Percentiles rank a stretch among this genome's conserved stretches.
These are phyloP conservation scores for Progne subis DNA, from an alignment of 2,113 vertebrate genomes.

Conservation along the genomic window DNA sequence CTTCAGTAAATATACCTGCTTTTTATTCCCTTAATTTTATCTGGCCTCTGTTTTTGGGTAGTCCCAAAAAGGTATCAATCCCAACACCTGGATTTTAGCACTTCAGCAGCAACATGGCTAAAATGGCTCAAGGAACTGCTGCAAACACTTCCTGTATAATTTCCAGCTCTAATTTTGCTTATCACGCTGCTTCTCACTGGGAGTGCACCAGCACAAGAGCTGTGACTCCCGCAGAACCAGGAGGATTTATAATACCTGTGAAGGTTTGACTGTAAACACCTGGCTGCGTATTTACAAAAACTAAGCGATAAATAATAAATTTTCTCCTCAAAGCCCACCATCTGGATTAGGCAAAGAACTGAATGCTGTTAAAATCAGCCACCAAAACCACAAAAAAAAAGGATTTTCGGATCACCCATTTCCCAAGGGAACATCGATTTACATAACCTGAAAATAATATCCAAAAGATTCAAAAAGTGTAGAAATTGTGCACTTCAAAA, in stretches of 20 bases:
- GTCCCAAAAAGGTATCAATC: not conserved
- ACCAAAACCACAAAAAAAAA: not conserved
- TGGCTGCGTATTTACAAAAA: not conserved
- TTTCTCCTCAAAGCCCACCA: not conserved
- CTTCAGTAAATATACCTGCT: fast-evolving
- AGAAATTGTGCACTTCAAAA: not conserved
- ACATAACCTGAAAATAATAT: not conserved
- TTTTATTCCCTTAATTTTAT: not conserved
- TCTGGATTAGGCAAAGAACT: not conserved
- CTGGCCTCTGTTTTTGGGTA: not conserved
- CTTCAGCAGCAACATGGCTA: fast-evolving
- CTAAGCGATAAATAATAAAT: not conserved
- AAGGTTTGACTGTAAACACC: not conserved
- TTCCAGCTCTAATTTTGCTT: not conserved
- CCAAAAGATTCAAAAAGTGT: not conserved
- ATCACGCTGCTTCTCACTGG: fast-evolving
- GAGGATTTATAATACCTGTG: not conserved
- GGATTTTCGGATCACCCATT: not conserved
- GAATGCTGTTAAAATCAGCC: not conserved
- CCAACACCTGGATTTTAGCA: not conserved
- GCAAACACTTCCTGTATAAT: fast-evolving
- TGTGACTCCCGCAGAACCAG: not conserved
- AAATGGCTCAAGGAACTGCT: not conserved
- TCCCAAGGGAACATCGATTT: not conserved
- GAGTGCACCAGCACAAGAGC: not conserved